Conservation (phyloP, 2,888 invertebrate genomes). For the Zhengitettix transpicula region DNA sequence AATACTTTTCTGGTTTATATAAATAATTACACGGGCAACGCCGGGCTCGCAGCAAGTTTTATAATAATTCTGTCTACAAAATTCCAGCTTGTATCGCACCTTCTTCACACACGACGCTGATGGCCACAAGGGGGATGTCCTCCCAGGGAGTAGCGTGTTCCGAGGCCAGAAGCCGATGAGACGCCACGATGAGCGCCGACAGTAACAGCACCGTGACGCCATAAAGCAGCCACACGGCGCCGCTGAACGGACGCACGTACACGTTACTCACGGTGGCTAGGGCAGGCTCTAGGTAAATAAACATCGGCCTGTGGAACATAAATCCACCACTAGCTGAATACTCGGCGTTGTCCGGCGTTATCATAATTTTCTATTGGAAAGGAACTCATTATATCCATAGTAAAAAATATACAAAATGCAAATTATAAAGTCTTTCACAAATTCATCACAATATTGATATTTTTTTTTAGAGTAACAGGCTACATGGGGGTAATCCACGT, state of each 20-base stretch:
- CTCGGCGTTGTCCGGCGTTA: not conserved
- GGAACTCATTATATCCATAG: no score
- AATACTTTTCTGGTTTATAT: no score
- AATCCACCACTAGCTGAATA: not conserved
- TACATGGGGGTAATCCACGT: no score
- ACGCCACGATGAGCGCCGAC: not conserved
- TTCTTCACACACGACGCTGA: conserved; percentile 1
- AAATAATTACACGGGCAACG: no score
- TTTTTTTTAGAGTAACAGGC: no score
- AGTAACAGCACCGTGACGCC: not conserved
- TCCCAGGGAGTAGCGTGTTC: not conserved
- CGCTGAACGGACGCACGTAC: conserved; percentile 2
- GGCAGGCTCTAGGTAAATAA: conserved; percentile 1
- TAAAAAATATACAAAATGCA: no score
- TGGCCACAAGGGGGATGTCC: not conserved
- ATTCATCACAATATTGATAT: no score
- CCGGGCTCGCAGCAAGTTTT: no score
- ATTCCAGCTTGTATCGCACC: no score
- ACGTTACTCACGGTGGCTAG: conserved; percentile 2
- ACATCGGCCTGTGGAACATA: not conserved
- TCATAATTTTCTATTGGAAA: no score
- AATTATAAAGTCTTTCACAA: no score
- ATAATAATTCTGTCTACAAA: no score
- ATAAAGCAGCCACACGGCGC: not conserved
- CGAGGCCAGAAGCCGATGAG: not conserved